phyloP scores from a whole-genome alignment of 2,888 invertebrate genomes.

The Oscheius sp. region DNA sequence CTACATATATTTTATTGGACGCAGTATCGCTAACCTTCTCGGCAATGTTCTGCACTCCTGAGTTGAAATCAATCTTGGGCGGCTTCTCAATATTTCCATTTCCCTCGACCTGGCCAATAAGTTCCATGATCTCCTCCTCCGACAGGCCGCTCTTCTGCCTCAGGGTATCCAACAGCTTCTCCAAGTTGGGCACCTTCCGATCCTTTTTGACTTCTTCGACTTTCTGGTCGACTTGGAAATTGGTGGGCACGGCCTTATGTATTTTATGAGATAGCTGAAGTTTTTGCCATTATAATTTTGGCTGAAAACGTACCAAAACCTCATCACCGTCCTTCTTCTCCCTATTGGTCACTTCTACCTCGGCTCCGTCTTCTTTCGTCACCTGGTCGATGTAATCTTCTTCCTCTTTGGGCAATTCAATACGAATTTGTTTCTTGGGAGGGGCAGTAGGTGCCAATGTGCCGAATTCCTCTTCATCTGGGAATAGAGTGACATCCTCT shows the following conservation, averaged over 20 bases:
- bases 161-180: conserved; percentile 59
- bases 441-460: not conserved
- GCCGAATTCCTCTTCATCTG: conserved; percentile 23
- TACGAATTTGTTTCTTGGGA: conserved; percentile 47
- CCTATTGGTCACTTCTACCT: conserved; percentile 16
- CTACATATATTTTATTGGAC: not conserved
- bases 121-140: conserved; percentile 61
- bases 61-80: conserved; percentile 54
- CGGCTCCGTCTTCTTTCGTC: conserved; percentile 16
- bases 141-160: conserved; percentile 61
- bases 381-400: conserved; percentile 46
- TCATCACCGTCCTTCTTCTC: conserved; percentile 30
- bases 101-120: conserved; percentile 58
- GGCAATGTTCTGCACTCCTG: conserved; percentile 52
- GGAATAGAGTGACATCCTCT: conserved; percentile 24
- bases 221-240: not conserved
- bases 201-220: not conserved
- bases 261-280: conserved; percentile 1
- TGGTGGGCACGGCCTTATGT: not conserved
- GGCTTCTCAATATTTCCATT: conserved; percentile 48
- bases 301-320: conserved; percentile 12
- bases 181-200: conserved; percentile 56
- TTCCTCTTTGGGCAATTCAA: conserved; percentile 50
- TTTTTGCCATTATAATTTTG: not conserved
- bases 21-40: conserved; percentile 39